These are phyloP conservation scores for Lasioglossum pauxillum DNA, from an alignment of 2,888 invertebrate species.

Conservation along the genomic window DNA sequence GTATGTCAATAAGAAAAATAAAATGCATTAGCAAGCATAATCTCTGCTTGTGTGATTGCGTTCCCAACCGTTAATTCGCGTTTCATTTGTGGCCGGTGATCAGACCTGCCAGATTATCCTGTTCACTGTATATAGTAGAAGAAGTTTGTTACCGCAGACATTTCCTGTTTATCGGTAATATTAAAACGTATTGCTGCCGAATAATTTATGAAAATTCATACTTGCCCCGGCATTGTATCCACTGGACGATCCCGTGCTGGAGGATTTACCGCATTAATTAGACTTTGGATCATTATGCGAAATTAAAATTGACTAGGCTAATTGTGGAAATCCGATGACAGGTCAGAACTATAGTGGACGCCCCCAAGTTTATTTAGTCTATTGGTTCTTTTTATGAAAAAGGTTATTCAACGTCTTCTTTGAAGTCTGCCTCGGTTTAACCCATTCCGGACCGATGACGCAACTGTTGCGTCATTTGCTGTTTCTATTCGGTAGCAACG, in stretches of 20 bases:
- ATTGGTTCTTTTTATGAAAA: not conserved
- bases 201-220: not conserved
- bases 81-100: not conserved
- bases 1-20: conserved; percentile 35
- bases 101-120: conserved; percentile 7
- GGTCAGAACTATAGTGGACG: not conserved
- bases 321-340: not conserved
- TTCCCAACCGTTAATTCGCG: not conserved
- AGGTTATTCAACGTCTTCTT: not conserved
- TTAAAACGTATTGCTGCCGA: not conserved
- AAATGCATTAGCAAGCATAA: conserved; percentile 5
- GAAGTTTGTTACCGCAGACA: not conserved
- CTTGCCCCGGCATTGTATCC: not conserved
- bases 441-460: not conserved
- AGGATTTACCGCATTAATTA: not conserved
- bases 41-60: not conserved
- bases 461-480: not conserved
- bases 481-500: not conserved
- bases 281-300: not conserved
- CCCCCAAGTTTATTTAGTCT: not conserved
- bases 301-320: not conserved
- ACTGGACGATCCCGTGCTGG: not conserved
- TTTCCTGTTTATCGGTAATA: not conserved
- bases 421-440: not conserved
- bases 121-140: not conserved